Base-by-base conservation (phyloP, 2,888 invertebrate genomes). In the Chymomyza caudatula region DNA sequence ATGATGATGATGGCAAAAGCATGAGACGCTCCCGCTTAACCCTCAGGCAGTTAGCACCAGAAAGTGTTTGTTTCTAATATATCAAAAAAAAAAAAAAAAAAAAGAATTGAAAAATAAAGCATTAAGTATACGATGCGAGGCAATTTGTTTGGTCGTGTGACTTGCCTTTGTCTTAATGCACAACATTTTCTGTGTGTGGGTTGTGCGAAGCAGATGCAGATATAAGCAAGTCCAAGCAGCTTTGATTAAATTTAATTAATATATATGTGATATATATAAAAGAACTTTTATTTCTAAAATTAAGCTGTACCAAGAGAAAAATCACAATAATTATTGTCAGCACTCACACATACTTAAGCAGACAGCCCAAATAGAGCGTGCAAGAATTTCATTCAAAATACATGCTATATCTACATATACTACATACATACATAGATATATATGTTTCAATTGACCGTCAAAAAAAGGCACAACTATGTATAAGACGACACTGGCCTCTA, bases 391-490 rank as follows among this genome's bases (percentile, higher is more conserved):
- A 29, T 61, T 74, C 66, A 56, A 54, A 62, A 66, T 76, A 75
- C 6, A 51, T 51, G 22, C n/a, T 4, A 51, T 20, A 51, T 49
- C 3, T 19, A 19, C 20, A 52, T 52, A 13, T 52, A 51, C 25
- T 25, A 25, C 6, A 25, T 51, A 15, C 51, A 13, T 51, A 22
- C 17, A 8, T 51, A 29, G 4, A 23, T 3, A 53, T 37, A 2
- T 54, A 59, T 76, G 71, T 76, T 78, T 78, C 76, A 72, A 76
- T 73, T 72, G 78, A 78, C 76, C 76, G 76, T 75, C 75, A 75
- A 70, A 65, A 77, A 47, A 77, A n/a, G n/a, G 63, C 70, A 63
- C 67, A 60, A 52, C 56, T 52, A 57, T 17, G 52, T 59, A 55
- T 56, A 71, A 71, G 71, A 71, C 37, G 71, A 55, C 63, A 64